Base-by-base conservation (phyloP, 2,888 invertebrate genomes). In the Julus scandinavius region DNA sequence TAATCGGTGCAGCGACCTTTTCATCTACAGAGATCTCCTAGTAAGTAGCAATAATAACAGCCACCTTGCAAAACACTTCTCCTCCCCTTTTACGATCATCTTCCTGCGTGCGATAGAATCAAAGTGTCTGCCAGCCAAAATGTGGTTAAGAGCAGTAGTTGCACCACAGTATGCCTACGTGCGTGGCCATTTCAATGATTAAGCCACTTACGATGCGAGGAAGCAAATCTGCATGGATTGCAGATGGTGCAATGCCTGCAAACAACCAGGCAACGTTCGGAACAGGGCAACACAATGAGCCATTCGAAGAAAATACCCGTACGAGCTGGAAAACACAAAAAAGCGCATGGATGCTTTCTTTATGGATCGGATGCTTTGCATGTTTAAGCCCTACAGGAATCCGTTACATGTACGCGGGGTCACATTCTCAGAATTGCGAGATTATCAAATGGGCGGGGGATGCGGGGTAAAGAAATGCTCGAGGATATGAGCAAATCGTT, bases 1-100 rank as follows among this genome's bases (percentile, higher is more conserved):
- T 72, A 72, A 72, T 72, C 72, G 72, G 72, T n/a, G 72, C 72
- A 72, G 72, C 72, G 72, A 72, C 72, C 72, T 72, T 72, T 72
- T 5, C 72, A 72, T 29, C 72, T 29, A 72, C 72, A 29, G 72
- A 72, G 72, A 72, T 72, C 72, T 63, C 63, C 63, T 29, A 29
- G 72, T 72, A 72, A 72, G 72, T 72, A 72, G 72, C 72, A 72
- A 72, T 72, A 72, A 72, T 72, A 72, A 72, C 9, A 29, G 20
- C 72, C 72, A 72, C 29, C 72, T 72, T 72, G 72, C 72, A 72
- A 72, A 72, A 72, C 72, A 72, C 72, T 72, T 63, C 20, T 1
- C 72, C 72, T 72, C 72, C 72, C 29, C 3, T 72, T 72, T 72
- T 72, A 72, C 72, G 72, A 72, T 29, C 72, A 11, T 72, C 72